A percentile compares a stretch with the other conserved stretches of the same genome.
phyloP scores from a whole-genome alignment of 2,797 vertebrate species.

The Sebastes wilsoni region DNA sequence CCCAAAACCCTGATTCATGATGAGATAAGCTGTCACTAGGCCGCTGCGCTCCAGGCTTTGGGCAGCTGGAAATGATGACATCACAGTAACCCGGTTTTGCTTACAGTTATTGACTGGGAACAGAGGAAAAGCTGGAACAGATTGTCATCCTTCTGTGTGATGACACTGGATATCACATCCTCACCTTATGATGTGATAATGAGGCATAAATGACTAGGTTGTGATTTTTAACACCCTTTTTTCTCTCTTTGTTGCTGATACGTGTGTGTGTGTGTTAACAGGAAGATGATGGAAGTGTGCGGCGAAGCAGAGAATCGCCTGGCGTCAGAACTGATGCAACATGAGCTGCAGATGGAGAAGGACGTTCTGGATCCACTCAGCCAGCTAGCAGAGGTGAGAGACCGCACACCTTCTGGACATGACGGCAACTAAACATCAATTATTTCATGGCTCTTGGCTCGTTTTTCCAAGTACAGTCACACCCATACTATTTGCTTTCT shows the following conservation, averaged over 20 bases:
- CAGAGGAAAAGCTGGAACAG: constrained; percentile 2
- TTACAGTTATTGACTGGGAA: constrained; percentile 16
- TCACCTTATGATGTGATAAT: neutral
- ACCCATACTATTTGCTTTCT: neutral
- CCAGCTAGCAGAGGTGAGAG: constrained; percentile 90
- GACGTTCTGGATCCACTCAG: constrained; percentile 93
- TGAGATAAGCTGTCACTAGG: constrained; percentile 2
- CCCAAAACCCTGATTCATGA: neutral
- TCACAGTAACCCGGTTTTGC: constrained; percentile 38
- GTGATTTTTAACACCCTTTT: neutral
- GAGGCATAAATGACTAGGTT: neutral
- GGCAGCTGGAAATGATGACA: constrained; percentile 10
- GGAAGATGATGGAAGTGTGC: constrained; percentile 96
- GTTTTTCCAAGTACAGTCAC: neutral
- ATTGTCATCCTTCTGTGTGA: constrained; percentile 2
- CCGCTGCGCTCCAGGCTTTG: neutral
- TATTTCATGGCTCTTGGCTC: neutral
- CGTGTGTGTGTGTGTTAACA: constrained; percentile 55
- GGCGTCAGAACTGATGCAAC: constrained; percentile 92
- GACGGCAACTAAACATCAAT: neutral
- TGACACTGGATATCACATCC: neutral
- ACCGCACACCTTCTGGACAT: neutral
- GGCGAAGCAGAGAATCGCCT: constrained; percentile 94
- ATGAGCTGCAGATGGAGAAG: constrained; percentile 94
- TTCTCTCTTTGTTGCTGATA: neutral